phyloP scores from a whole-genome alignment of 2,113 vertebrate species.

The Heptranchias perlo region DNA sequence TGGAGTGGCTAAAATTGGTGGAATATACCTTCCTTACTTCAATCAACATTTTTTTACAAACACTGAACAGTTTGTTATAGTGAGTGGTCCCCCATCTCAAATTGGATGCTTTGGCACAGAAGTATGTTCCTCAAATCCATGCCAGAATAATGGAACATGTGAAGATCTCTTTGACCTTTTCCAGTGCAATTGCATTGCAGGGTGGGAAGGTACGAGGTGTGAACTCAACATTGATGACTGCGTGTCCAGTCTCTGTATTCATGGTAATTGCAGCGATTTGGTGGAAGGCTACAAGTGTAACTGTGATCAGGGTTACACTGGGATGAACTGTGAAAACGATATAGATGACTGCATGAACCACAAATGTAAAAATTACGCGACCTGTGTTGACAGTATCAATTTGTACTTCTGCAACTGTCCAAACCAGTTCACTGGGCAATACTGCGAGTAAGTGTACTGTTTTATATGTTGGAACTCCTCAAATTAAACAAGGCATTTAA shows the following conservation, averaged over 20 bases:
- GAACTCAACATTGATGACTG: conserved; percentile 70
- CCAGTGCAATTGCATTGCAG: conserved; percentile 65
- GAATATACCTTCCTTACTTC: conserved; percentile 69
- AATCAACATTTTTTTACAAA: conserved; percentile 50
- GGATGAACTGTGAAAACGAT: conserved; percentile 69
- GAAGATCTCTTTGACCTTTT: conserved; percentile 76
- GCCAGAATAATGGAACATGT: conserved; percentile 69
- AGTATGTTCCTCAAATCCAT: conserved; percentile 69
- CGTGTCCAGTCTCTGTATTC: conserved; percentile 61
- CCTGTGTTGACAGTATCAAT: conserved; percentile 55
- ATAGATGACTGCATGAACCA: conserved; percentile 72
- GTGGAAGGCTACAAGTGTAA: conserved; percentile 71
- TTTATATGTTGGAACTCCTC: not conserved
- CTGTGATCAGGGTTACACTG: conserved; percentile 71
- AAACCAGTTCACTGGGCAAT: conserved; percentile 57
- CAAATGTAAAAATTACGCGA: conserved; percentile 65
- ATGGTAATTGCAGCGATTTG: conserved; percentile 66
- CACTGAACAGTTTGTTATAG: conserved; percentile 57
- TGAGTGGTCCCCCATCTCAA: conserved; percentile 39
- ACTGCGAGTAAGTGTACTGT: conserved; percentile 72
- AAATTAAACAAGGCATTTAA: not conserved
- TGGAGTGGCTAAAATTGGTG: conserved; percentile 71
- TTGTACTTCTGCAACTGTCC: conserved; percentile 69
- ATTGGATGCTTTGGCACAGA: conserved; percentile 68
- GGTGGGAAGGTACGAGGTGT: conserved; percentile 74